Evolutionary conservation across 64 coral and sea anemone genomes (phyloP), one percentile per base, ranked within the genome.

Genomic region (Stichodactyla helianthus): DNA sequence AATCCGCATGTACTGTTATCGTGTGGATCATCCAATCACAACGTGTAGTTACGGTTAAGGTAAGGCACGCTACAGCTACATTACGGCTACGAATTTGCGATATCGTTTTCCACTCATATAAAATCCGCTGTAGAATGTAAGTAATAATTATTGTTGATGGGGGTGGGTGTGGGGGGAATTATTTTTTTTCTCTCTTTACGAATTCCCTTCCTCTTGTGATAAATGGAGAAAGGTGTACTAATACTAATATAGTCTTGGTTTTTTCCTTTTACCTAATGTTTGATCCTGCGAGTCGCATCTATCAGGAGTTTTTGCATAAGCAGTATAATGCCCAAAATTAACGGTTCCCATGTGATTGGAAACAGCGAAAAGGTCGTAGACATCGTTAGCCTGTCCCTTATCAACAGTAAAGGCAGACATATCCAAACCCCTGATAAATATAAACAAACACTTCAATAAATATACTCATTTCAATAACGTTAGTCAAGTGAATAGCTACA

Each of bases 311-410:
- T 71, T 86, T 6, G 84, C 94, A 59, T 93, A 93, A 27, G 94
- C 91, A 51, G 94, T 97, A 86, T 97, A 97, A 56, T 97, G 94
- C 14, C 94, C 94, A 54, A 93, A 97, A 84, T 93, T 97, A 17
- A 97, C 94, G 35, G 88, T 93, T 15, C 94, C 94, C 71, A 90
- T 93, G 84, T 97, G 94, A 53, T 97, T 97, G 10, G 94, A 85
- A 51, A 90, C 71, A 50, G 94, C 94, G 85, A 87, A 97, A 80
- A 97, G 56, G 52, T 97, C 94, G 54, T 97, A 97, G 18, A 97
- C 19, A 12, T 67, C 89, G 20, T 90, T 87, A 26, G 83, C 79
- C 4, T 61, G 82, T 17, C 89, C 88, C 77, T 84, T 97, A 28
- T 86, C 88, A 15, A 88, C 82, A 15, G 91, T 87, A 64, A 85